Conservation (phyloP, 2,113 vertebrate genomes). For the Microcebus lehilahytsara region DNA sequence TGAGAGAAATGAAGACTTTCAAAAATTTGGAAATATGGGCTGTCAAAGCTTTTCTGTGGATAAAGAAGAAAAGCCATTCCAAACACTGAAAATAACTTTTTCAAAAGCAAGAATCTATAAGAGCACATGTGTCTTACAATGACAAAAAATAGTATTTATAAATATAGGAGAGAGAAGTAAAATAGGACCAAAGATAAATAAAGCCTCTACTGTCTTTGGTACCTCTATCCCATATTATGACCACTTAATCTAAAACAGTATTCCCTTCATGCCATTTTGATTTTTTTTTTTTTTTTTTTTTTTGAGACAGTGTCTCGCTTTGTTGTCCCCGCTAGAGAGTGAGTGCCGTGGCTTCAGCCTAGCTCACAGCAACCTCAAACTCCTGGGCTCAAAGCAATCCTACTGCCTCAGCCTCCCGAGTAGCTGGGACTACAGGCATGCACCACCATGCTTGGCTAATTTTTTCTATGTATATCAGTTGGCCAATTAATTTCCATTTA, state of each 20-base stretch:
- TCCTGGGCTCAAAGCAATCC: too few relatives aligned
- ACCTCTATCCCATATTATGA: neutral
- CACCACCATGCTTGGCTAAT: too few relatives aligned
- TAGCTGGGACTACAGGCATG: too few relatives aligned
- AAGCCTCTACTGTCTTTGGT: neutral
- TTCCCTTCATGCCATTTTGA: neutral
- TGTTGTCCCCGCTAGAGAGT: too few relatives aligned
- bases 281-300: too few relatives aligned
- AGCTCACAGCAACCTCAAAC: too few relatives aligned
- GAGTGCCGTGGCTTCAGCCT: too few relatives aligned
- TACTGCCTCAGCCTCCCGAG: too few relatives aligned
- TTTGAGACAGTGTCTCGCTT: too few relatives aligned
- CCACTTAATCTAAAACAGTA: neutral
- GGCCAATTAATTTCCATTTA: too few relatives aligned
- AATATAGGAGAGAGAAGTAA: neutral
- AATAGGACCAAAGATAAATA: neutral
- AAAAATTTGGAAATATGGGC: neutral
- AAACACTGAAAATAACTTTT: neutral
- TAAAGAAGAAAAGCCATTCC: neutral
- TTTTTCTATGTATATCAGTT: too few relatives aligned
- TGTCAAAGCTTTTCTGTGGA: neutral
- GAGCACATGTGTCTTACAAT: neutral
- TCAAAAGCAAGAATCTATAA: neutral
- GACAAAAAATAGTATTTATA: neutral
- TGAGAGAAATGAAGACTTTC: neutral